These are phyloP conservation scores for Ginglymostoma cirratum DNA, from an alignment of 2,113 vertebrate genomes.

Conservation along the genomic window DNA sequence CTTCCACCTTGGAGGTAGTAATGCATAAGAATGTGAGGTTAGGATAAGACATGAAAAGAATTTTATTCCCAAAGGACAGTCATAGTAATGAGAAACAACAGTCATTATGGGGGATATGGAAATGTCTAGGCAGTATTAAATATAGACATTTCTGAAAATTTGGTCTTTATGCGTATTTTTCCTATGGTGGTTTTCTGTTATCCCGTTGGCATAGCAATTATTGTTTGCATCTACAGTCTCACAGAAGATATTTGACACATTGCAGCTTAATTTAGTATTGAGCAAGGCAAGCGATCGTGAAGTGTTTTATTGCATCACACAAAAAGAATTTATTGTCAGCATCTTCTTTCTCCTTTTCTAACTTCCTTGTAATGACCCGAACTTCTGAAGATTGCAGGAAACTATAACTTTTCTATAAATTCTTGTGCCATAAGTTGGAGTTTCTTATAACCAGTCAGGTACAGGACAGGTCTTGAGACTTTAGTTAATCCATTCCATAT, in stretches of 20 bases:
- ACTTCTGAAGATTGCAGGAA: not conserved
- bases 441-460: not conserved
- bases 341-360: not conserved
- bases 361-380: not conserved
- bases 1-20: not conserved
- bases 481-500: not conserved
- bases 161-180: not conserved
- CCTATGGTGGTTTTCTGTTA: not conserved
- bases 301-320: not conserved
- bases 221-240: not conserved
- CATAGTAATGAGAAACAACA: not conserved
- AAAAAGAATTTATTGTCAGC: not conserved
- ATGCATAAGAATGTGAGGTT: not conserved
- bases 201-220: not conserved
- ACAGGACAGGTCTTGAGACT: not conserved
- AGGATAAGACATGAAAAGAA: not conserved
- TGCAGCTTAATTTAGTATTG: not conserved
- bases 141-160: not conserved
- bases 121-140: not conserved
- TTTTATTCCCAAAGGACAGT: not conserved
- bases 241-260: not conserved
- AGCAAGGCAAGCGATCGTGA: not conserved
- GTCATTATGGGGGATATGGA: not conserved
- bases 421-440: not conserved
- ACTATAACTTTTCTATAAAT: not conserved